Conservation (phyloP, 2,888 invertebrate genomes). For the Drosophila mimica region DNA sequence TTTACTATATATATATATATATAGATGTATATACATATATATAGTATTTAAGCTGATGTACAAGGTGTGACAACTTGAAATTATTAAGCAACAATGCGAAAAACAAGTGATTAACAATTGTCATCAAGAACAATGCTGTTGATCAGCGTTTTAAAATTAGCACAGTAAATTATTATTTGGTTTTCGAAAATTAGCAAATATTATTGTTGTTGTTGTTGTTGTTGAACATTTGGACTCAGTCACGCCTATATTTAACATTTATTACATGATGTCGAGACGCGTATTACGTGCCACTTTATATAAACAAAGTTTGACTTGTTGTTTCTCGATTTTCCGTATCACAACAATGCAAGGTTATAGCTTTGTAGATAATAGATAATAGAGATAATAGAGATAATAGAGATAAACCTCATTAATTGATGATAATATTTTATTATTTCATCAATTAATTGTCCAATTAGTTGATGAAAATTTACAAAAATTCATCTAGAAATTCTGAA, state of each 20-base stretch:
- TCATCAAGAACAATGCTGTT: slow-evolving; percentile 20
- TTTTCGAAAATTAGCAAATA: slow-evolving; percentile 37
- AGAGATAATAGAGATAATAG: background rate
- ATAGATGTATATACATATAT: background rate
- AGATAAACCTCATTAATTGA: background rate
- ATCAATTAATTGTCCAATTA: background rate
- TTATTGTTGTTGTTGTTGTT: slow-evolving; percentile 27
- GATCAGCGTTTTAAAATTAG: slow-evolving; percentile 73
- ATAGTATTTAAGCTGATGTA: slow-evolving; percentile 4
- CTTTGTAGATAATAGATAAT: background rate
- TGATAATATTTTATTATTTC: too few relatives aligned
- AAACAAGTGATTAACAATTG: slow-evolving; percentile 15
- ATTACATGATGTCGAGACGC: slow-evolving; percentile 30
- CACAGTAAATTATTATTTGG: slow-evolving; percentile 52
- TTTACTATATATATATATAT: background rate
- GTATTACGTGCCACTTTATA: slow-evolving; percentile 33
- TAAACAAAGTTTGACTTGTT: slow-evolving; percentile 23
- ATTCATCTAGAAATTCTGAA: background rate
- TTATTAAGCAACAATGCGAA: slow-evolving; percentile 5
- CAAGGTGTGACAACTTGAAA: slow-evolving; percentile 62
- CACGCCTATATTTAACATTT: slow-evolving; percentile 60
- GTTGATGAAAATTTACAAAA: background rate
- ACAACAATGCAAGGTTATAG: background rate
- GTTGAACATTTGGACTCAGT: slow-evolving; percentile 30
- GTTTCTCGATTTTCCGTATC: background rate